Evolutionary conservation across 2,797 vertebrate species (phyloP), one percentile per base, ranked within the genome.

Genomic region (Myotis findleyi): DNA sequence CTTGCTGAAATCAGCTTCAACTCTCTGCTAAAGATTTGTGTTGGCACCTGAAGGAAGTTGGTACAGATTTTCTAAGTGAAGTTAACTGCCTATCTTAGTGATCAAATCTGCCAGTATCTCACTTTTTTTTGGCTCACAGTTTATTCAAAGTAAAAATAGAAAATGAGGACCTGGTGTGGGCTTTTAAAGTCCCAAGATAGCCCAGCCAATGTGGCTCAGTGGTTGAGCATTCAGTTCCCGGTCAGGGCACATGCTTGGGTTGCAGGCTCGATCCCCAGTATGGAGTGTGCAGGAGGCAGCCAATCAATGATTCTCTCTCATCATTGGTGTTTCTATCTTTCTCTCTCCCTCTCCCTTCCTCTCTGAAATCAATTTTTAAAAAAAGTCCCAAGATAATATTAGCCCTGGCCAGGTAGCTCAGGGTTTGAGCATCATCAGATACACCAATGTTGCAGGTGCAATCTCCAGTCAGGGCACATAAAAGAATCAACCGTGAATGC

Each of bases 71-170:
- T 83, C 53, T 76, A 62, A 85, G 6, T 36, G 30, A 77, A 82
- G 21, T 71, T 59, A 38, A 38, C 13, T 88, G 25, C 30, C 51
- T 59, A 12, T 71, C 0, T 57, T 80, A 79, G n/a, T 51, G 49
- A 83, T 71, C 14, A 85, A 80, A 86, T 4, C 16, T 76, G 23
- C 38, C 30, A 79, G 30, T 47, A 30, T 87, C 51, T 59, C 8
- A 53, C 7, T 68, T 96, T 95, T 89, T 88, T 75, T 83, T 89
- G 71, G 12, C 38, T 89, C 41, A 23, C 25, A 57, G 36, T 41
- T 16, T 55, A 62, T 44, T 95, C 33, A 91, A 71, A 92, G 21
- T 62, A 88, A 7, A 89, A 89, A 68, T n/a, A 53, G 30, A 82
- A 95, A 94, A 68, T 81, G 18, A 76, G 18, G 85, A 62, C 1